Base-by-base conservation (phyloP, 2,888 invertebrate species). In the Tenthredo livida region DNA sequence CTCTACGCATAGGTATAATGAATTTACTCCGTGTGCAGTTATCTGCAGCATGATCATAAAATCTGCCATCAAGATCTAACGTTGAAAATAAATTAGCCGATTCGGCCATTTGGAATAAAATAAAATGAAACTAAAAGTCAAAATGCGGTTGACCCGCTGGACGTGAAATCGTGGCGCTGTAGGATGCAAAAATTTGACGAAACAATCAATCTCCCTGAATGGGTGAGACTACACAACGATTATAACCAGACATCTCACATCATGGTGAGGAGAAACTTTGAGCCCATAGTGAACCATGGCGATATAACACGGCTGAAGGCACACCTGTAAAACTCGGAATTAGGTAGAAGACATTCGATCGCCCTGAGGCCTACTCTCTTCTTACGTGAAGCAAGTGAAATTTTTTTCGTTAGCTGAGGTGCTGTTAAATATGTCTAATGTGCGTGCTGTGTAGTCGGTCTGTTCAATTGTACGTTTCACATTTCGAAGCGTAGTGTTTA, bases 331-430 rank as follows among this genome's bases (percentile, higher is more conserved):
- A 40, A 61, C 37, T 33, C 61, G 37, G 25, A 37, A 80, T 80
- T 61, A 61, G 25, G 7, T 58, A 61, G 33, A 40, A 73, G 61
- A 80, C 10, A 40, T 3, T 10, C n/a, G 77, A 80, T 80, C 15
- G 61, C 80, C 80, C n/a, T 40, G 37, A 40, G 80, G 80, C 80
- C 54, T 61, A 80, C 80, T 80, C 80, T 80, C 80, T 58, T 80
- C 80, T 17, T n/a, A 61, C 40, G 80, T 61, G 80, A 40, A 61
- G 80, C 80, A 80, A 80, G 80, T 80, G 80, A 80, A 80, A 80
- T 80, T 80, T 80, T n/a, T 33, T 61, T 80, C 29, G 5, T 61
- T 10, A 17, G 33, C n/a, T 21, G 72, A 43, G 10, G 33, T 6
- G 17, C 37, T 29, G 54, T 3, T 73, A 0, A 54, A 15, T 47